These are phyloP conservation scores for Papilio machaon DNA, from an alignment of 1,140 invertebrate species.

Conservation along the genomic window DNA sequence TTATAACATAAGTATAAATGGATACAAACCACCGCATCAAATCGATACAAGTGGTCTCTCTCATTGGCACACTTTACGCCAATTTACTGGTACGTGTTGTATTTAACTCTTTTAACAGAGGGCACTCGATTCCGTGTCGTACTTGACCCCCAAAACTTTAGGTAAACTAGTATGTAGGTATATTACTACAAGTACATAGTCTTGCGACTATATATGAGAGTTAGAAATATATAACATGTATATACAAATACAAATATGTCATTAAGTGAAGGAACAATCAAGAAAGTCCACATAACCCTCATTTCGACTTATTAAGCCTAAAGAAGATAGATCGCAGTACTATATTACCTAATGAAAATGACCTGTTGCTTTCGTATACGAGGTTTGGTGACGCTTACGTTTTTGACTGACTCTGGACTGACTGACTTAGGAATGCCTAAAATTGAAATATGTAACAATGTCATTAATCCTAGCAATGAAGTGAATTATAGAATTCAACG, in stretches of 20 bases:
- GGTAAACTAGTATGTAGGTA: not conserved
- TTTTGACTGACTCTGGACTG: not conserved
- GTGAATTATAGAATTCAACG: no score
- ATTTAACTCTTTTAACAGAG: slow-evolving; percentile 34
- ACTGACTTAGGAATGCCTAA: no score
- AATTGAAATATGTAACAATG: not conserved
- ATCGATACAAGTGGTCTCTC: slow-evolving; percentile 30
- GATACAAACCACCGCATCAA: slow-evolving; percentile 29
- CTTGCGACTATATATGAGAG: no score
- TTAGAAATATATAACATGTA: no score
- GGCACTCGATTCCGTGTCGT: slow-evolving; percentile 21
- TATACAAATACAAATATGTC: no score
- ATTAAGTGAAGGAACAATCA: no score
- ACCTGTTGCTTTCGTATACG: not conserved
- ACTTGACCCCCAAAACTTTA: slow-evolving; percentile 17
- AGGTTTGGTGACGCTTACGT: not conserved
- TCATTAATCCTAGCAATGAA: not conserved
- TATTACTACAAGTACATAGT: not conserved
- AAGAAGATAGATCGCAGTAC: not conserved
- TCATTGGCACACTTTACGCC: slow-evolving; percentile 39
- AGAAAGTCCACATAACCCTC: no score
- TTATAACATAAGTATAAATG: not conserved
- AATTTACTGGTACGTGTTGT: slow-evolving; percentile 28
- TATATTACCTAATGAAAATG: not conserved
- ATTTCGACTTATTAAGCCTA: not conserved